phyloP scores from a whole-genome alignment of 2,888 invertebrate genomes.

The Drosophila pseudotalamancana region DNA sequence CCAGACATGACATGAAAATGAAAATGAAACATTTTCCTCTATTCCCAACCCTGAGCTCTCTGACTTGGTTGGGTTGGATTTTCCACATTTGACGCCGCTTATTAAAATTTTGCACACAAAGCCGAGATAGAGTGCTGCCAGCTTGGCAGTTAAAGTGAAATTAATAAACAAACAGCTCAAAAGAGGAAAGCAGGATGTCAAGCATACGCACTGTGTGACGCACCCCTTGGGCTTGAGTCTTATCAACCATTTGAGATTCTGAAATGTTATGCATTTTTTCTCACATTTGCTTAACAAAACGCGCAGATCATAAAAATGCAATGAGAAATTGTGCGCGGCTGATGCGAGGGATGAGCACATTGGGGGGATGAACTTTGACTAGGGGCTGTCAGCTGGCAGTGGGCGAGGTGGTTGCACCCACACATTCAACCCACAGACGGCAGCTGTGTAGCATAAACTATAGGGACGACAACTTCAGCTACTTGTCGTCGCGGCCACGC shows the following conservation, averaged over 20 bases:
- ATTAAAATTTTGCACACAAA: slow-evolving; percentile 46
- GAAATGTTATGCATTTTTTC: slow-evolving; percentile 62
- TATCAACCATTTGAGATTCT: slow-evolving; percentile 63
- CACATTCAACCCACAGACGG: slow-evolving; percentile 16
- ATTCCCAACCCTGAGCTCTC: background rate
- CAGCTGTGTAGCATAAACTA: slow-evolving; percentile 26
- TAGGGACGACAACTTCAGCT: slow-evolving; percentile 22
- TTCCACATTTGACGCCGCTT: slow-evolving; percentile 32
- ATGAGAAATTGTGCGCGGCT: slow-evolving; percentile 38
- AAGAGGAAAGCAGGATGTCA: slow-evolving; percentile 16
- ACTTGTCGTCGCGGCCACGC: slow-evolving; percentile 14
- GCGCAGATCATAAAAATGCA: slow-evolving; percentile 51
- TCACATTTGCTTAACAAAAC: slow-evolving; percentile 55
- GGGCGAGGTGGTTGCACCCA: slow-evolving; percentile 17
- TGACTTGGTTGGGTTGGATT: background rate
- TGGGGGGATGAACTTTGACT: slow-evolving; percentile 1
- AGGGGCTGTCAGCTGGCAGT: slow-evolving; percentile 31
- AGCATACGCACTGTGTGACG: slow-evolving; percentile 45
- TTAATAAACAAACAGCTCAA: slow-evolving; percentile 48
- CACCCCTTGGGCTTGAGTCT: slow-evolving; percentile 9
- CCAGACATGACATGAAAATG: slow-evolving; percentile 16
- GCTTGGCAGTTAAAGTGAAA: slow-evolving; percentile 37
- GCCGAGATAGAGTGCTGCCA: slow-evolving; percentile 1
- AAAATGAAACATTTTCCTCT: slow-evolving; percentile 14
- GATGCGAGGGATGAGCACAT: background rate